Evolutionary conservation across 2,888 invertebrate species (phyloP).

Genomic region (Dryomyza anilis): DNA sequence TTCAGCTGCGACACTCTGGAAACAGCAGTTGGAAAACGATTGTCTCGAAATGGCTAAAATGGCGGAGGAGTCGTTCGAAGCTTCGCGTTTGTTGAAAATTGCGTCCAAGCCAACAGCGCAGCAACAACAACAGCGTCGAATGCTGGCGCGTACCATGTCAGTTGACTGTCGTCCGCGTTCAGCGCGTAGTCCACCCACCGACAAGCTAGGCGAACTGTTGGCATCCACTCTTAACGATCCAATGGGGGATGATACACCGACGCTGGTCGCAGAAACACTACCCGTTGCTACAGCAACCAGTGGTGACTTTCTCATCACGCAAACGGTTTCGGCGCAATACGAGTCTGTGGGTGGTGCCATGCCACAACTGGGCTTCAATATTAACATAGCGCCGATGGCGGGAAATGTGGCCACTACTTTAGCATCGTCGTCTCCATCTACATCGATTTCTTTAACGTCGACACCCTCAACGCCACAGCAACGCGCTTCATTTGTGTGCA

Average conservation of each 20-base stretch:
- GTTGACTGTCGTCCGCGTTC: too few species aligned
- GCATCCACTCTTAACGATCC: too few species aligned
- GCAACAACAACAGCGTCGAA: too few species aligned
- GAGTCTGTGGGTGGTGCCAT: constrained; percentile 23
- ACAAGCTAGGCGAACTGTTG: constrained; percentile 6
- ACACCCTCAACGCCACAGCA: not conserved
- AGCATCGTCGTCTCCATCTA: not conserved
- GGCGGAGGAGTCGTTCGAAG: constrained; percentile 32
- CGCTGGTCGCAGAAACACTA: constrained; percentile 39
- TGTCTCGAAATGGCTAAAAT: constrained; percentile 30
- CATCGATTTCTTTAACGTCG: not conserved
- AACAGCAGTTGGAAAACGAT: constrained; percentile 34
- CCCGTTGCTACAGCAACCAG: constrained; percentile 36
- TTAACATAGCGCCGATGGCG: constrained; percentile 38
- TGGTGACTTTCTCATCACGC: constrained; percentile 40
- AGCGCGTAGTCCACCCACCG: constrained; percentile 5
- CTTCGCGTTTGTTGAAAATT: constrained; percentile 31
- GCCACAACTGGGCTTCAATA: constrained; percentile 39
- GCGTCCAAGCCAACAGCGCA: too few species aligned
- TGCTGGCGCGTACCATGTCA: too few species aligned
- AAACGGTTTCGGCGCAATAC: constrained; percentile 44
- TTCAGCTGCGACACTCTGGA: constrained; percentile 26
- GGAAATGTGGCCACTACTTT: too few species aligned
- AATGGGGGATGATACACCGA: constrained; percentile 32
- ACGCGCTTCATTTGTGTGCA: constrained; percentile 36